These are phyloP conservation scores for Sula dactylatra DNA, from an alignment of 2,113 vertebrate genomes.

Conservation along the genomic window DNA sequence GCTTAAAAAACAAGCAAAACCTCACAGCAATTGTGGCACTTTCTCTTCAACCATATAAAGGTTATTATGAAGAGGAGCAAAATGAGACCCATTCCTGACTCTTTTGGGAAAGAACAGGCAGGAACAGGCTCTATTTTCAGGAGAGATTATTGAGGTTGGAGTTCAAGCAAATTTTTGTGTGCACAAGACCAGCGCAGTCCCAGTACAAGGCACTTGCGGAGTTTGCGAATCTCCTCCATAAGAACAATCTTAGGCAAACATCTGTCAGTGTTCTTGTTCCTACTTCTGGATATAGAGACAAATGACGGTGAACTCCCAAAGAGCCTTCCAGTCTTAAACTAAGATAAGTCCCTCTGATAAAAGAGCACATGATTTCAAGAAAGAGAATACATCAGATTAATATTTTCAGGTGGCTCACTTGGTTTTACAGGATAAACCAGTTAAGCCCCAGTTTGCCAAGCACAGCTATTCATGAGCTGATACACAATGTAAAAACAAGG, in stretches of 20 bases:
- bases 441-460: background rate
- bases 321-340: background rate
- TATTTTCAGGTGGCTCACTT: background rate
- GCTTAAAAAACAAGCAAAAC: background rate
- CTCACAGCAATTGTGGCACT: background rate
- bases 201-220: background rate
- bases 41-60: background rate
- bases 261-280: background rate
- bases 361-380: background rate
- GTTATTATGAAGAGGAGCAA: background rate
- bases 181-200: background rate
- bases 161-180: background rate
- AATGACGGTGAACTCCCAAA: background rate
- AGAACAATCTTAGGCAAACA: background rate
- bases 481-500: background rate
- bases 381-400: background rate
- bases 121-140: background rate
- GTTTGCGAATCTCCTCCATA: background rate
- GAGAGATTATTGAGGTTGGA: background rate
- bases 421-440: background rate
- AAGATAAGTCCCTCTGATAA: rapidly evolving
- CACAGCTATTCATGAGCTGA: background rate
- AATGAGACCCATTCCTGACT: background rate
- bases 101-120: background rate
- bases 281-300: background rate